Evolutionary conservation across 2,888 invertebrate species (phyloP).

Genomic region (Hirudinaria manillensis): DNA sequence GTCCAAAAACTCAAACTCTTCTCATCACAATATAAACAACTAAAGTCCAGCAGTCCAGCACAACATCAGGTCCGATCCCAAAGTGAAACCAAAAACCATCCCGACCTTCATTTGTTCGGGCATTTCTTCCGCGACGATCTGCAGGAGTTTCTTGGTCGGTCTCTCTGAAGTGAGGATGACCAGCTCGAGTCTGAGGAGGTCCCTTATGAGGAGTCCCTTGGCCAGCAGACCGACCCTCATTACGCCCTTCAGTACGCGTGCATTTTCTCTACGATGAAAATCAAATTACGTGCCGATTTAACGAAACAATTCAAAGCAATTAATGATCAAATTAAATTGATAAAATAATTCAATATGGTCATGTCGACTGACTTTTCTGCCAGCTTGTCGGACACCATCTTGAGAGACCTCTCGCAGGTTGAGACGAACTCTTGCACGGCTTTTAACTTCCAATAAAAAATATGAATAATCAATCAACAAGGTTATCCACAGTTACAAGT

Average conservation of each 20-base stretch:
- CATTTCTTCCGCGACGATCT: slow-evolving; percentile 13
- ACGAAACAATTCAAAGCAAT: too few species aligned
- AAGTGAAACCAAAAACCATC: background rate
- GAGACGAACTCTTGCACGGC: slow-evolving; percentile 82
- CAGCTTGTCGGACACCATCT: slow-evolving; percentile 74
- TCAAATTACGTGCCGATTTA: too few species aligned
- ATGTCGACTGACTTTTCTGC: background rate
- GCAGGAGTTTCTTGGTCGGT: slow-evolving; percentile 27
- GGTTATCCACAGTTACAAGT: too few species aligned
- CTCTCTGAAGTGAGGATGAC: slow-evolving; percentile 24
- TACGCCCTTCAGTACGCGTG: slow-evolving; percentile 26
- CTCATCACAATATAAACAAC: too few species aligned
- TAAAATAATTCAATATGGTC: background rate
- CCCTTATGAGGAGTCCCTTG: slow-evolving; percentile 33
- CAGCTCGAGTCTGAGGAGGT: slow-evolving; percentile 28
- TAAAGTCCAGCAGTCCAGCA: too few species aligned
- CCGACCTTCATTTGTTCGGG: slow-evolving; percentile 28
- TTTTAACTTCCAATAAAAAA: slow-evolving; percentile 47
- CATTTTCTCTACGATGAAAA: background rate
- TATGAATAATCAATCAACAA: background rate
- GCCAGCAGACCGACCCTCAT: slow-evolving; percentile 33
- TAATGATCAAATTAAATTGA: too few species aligned
- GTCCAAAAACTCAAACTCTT: too few species aligned
- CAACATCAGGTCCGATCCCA: background rate
- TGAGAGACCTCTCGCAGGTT: slow-evolving; percentile 85